Evolutionary conservation across 2,888 invertebrate species (phyloP), one percentile per base, ranked within the genome.

Genomic region (Orthonevra nobilis): DNA sequence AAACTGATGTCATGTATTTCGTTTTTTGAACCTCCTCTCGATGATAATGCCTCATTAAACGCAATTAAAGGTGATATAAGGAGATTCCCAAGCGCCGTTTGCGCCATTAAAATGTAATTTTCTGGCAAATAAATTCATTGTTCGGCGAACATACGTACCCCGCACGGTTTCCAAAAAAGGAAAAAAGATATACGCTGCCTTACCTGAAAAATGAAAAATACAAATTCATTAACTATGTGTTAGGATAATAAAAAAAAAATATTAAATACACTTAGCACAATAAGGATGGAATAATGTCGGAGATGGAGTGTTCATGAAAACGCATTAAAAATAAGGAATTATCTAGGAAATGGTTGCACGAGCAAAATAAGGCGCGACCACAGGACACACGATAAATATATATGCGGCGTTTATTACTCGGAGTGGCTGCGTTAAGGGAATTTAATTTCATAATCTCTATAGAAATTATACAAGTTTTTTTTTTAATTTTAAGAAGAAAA

Each of bases 321-420:
- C 52, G 46, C 58, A 72, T 64, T 64, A 60, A 64, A 61, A 32
- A 46, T 46, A 77, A 70, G 64, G 72, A 70, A 77, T 64, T 77
- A 70, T 60, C 30, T 44, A 44, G n/a, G n/a, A n/a, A n/a, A n/a
- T n/a, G n/a, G n/a, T n/a, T n/a, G n/a, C n/a, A n/a, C n/a, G n/a
- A n/a, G n/a, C n/a, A n/a, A n/a, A n/a, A n/a, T n/a, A n/a, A 42
- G 26, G 7, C 17, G 34, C 42, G n/a, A 36, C 19, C 42, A 50
- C 56, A 42, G 40, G 26, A 50, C 15, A 34, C 10, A 58, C 56
- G 28, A 38, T 26, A 64, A 36, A 12, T 32, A 42, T n/a, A n/a
- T 12, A 17, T 19, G 56, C 9, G 66, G n/a, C 23, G 12, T 54
- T 61, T 44, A 52, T 44, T 30, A 73, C 34, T 36, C 6, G 4